These are phyloP conservation scores for Brachionus manjavacas DNA, from an alignment of 1,140 invertebrate genomes.

Conservation along the genomic window DNA sequence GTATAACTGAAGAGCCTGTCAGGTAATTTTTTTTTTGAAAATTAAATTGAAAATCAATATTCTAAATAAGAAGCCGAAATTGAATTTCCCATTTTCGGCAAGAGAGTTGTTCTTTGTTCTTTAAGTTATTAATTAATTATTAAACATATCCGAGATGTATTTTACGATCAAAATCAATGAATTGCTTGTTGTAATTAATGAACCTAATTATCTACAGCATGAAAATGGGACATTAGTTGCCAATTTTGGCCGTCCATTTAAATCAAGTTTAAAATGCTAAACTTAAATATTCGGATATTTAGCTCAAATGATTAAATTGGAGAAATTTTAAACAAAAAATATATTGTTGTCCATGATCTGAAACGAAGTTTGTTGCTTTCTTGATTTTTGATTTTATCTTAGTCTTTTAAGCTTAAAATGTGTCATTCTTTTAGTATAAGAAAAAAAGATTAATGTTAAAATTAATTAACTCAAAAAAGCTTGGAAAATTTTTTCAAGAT, in stretches of 20 bases:
- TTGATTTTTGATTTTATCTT: too few species aligned
- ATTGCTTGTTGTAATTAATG: not conserved
- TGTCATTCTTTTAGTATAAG: too few species aligned
- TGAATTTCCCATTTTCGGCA: not conserved
- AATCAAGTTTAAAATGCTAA: not conserved
- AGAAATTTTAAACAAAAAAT: not conserved
- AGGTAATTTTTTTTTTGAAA: not conserved
- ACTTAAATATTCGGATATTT: not conserved
- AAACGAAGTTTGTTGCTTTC: too few species aligned
- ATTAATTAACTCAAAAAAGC: too few species aligned
- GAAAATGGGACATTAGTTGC: not conserved
- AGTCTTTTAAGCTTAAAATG: too few species aligned
- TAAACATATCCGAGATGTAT: not conserved
- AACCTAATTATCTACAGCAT: not conserved
- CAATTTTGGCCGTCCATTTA: not conserved
- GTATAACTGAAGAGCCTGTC: not conserved
- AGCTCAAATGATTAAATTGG: not conserved
- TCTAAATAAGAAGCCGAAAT: not conserved
- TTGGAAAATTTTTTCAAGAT: too few species aligned
- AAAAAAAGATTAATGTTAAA: too few species aligned
- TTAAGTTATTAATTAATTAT: not conserved
- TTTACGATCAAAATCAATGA: not conserved
- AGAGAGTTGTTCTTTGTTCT: not conserved
- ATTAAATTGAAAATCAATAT: not conserved
- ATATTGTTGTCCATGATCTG: too few species aligned